Evolutionary conservation across 2,113 vertebrate species (phyloP).

Genomic region (Atractosteus spatula): DNA sequence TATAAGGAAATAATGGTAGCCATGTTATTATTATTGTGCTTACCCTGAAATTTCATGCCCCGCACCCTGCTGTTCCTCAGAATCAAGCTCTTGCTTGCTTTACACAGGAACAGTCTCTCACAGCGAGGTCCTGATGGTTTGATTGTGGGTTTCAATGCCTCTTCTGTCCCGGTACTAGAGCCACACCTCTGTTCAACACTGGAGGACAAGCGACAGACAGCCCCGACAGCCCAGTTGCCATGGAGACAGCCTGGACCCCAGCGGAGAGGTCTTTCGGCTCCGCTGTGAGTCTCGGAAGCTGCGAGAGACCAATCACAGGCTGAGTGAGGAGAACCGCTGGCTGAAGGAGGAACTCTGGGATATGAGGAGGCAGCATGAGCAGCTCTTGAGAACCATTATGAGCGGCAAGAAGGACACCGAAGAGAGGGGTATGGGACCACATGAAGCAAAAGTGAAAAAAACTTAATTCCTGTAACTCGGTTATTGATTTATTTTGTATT

Average conservation of each 20-base stretch:
- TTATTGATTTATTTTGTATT: too few species aligned
- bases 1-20: too few species aligned
- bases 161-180: too few species aligned
- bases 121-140: background rate
- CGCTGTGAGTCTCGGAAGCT: constrained; percentile 30
- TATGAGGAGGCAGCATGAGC: constrained; percentile 27
- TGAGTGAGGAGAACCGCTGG: constrained; percentile 35
- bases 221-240: background rate
- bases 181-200: background rate
- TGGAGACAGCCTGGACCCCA: constrained; percentile 14
- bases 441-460: background rate
- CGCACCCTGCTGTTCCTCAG: too few species aligned
- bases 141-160: too few species aligned
- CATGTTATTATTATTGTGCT: too few species aligned
- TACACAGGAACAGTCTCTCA: too few species aligned
- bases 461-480: background rate
- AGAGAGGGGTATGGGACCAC: constrained; percentile 7
- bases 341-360: constrained; percentile 40
- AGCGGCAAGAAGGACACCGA: background rate
- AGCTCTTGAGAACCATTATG: constrained; percentile 12
- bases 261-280: constrained; percentile 31
- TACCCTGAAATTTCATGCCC: too few species aligned
- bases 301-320: constrained; percentile 28
- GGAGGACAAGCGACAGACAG: background rate
- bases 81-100: too few species aligned